These are phyloP conservation scores for Eupithecia exiguata DNA, from an alignment of 2,888 invertebrate species.

Conservation along the genomic window DNA sequence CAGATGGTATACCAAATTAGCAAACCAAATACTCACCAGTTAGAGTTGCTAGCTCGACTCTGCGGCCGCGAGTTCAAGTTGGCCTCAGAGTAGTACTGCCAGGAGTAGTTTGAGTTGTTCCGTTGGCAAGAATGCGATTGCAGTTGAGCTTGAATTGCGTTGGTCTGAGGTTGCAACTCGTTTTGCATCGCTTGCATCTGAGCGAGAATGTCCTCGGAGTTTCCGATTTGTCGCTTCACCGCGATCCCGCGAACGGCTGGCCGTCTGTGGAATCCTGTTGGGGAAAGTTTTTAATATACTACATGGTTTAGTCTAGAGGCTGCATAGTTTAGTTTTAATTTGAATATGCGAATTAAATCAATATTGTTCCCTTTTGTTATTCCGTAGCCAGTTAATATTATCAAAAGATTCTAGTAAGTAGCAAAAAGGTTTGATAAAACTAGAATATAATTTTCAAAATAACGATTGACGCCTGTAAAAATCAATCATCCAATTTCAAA, in stretches of 20 bases:
- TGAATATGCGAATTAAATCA: too few relatives aligned
- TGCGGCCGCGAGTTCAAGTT: slow-evolving; percentile 77
- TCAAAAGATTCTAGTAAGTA: not conserved
- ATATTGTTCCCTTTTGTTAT: too few relatives aligned
- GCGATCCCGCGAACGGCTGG: slow-evolving; percentile 93
- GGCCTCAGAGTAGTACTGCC: slow-evolving; percentile 87
- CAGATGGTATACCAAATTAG: not conserved
- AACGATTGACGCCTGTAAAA: not conserved
- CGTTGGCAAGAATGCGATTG: slow-evolving; percentile 72
- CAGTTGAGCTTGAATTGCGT: slow-evolving; percentile 52
- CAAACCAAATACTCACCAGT: slow-evolving; percentile 58
- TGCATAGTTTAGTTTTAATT: not conserved
- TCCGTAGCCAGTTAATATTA: too few relatives aligned
- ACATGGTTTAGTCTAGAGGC: not conserved
- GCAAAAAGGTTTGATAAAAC: not conserved
- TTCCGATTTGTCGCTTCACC: slow-evolving; percentile 91
- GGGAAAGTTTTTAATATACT: not conserved
- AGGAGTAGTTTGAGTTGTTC: slow-evolving; percentile 78
- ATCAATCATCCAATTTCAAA: not conserved
- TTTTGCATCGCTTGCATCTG: slow-evolving; percentile 93
- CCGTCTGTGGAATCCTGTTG: slow-evolving; percentile 87
- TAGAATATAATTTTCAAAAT: too few relatives aligned
- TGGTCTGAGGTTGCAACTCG: slow-evolving; percentile 81
- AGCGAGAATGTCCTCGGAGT: slow-evolving; percentile 91
- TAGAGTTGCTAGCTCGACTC: slow-evolving; percentile 71